Percentiles rank a stretch among this genome's conserved stretches.
Conservation (phyloP, 2,113 vertebrate species). For the Cephalopholis sonnerati region DNA sequence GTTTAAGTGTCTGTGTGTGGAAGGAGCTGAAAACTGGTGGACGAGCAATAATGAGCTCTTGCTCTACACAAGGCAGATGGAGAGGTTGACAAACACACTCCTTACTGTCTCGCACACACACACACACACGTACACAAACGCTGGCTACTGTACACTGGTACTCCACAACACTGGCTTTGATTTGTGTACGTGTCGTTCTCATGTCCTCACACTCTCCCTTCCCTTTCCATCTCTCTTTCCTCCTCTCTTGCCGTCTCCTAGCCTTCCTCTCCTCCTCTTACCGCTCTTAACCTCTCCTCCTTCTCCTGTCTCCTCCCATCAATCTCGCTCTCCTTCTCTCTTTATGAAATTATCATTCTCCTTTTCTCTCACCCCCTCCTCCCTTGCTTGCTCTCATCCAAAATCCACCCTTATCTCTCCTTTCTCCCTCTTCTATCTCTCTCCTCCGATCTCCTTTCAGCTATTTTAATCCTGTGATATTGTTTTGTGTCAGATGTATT, state of each 20-base stretch:
- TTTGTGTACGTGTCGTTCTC: conserved; percentile 55
- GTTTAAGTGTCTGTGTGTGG: conserved; percentile 59
- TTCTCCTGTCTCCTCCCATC: conserved; percentile 55
- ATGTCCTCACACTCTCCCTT: conserved; percentile 40
- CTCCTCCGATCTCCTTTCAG: conserved; percentile 46
- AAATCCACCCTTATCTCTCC: conserved; percentile 16
- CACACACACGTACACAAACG: conserved; percentile 35
- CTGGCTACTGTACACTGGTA: conserved; percentile 44
- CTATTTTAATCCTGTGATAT: conserved; percentile 64
- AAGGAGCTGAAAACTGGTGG: conserved; percentile 72
- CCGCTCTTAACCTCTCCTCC: conserved; percentile 19
- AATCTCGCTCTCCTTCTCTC: conserved; percentile 40
- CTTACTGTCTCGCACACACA: conserved; percentile 39
- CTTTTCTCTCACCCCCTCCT: conserved; percentile 21
- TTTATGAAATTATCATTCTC: conserved; percentile 52
- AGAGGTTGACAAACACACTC: conserved; percentile 78
- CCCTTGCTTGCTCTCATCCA: conserved; percentile 13
- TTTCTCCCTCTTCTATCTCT: conserved; percentile 5
- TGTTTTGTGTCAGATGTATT: conserved; percentile 66
- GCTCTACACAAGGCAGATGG: conserved; percentile 76
- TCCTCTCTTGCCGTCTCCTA: neutral
- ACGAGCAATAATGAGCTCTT: conserved; percentile 81
- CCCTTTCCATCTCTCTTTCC: neutral
- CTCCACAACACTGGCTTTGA: conserved; percentile 51
- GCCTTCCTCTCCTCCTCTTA: conserved; percentile 24